A percentile compares a stretch with the other conserved stretches of the same genome.
These are phyloP conservation scores for Chesias legatella DNA, from an alignment of 2,888 invertebrate species.

Conservation along the genomic window DNA sequence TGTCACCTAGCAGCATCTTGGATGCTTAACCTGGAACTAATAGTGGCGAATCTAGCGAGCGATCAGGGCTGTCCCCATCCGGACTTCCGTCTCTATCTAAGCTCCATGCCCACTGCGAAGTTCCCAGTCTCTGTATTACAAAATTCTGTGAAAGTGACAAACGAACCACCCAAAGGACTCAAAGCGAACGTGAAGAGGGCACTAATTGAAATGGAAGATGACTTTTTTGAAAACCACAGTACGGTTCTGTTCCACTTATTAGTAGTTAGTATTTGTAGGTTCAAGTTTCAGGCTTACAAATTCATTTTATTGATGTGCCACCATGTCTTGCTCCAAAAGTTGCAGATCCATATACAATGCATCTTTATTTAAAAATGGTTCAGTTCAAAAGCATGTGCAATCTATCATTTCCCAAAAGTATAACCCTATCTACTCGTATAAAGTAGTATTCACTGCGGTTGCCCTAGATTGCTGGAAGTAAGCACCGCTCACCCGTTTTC, in stretches of 20 bases:
- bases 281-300: too few relatives aligned
- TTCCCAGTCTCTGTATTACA: slow-evolving; percentile 96
- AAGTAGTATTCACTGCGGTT: too few relatives aligned
- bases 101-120: slow-evolving; percentile 91
- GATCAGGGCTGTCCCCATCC: slow-evolving; percentile 83
- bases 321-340: too few relatives aligned
- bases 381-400: too few relatives aligned
- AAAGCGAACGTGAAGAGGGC: slow-evolving; percentile 93
- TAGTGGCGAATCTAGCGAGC: slow-evolving; percentile 86
- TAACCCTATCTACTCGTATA: too few relatives aligned
- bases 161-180: slow-evolving; percentile 95
- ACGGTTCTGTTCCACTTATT: background rate
- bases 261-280: too few relatives aligned
- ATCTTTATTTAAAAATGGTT: too few relatives aligned
- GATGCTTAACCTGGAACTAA: slow-evolving; percentile 91
- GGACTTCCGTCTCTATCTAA: slow-evolving; percentile 91
- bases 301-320: too few relatives aligned
- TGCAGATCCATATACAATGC: too few relatives aligned
- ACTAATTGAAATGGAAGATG: slow-evolving; percentile 86
- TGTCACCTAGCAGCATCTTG: slow-evolving; percentile 96
- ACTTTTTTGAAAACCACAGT: slow-evolving; percentile 91
- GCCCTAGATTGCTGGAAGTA: too few relatives aligned
- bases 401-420: too few relatives aligned
- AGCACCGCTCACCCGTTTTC: too few relatives aligned
- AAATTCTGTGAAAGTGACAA: slow-evolving; percentile 96